Base-by-base conservation (phyloP, 2,888 invertebrate species). In the Drosophila antonietae region DNA sequence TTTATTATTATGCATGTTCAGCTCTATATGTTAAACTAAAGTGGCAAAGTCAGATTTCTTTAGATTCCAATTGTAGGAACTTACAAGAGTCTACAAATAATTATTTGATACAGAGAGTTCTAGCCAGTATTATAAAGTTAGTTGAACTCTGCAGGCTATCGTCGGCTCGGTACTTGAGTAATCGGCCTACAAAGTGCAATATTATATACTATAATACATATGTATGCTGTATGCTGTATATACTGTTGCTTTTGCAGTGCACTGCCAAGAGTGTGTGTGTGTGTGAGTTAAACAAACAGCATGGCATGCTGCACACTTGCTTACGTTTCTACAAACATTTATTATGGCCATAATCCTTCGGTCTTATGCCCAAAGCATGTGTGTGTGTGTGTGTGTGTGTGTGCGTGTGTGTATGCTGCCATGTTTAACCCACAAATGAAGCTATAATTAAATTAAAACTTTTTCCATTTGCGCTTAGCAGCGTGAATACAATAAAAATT, bases 391-490 rank as follows among this genome's bases (percentile, higher is more conserved):
- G 23, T 23, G 23, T 1, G 15, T 78, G 76, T 78, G 76, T 15
- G 41, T 41, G 39, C 3, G 33, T 33, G 33, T 33, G 28, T 1
- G 15, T 75, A 74, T 73, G 61, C 61, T 73, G 66, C 60, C 37
- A 23, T 37, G 23, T 28, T 58, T 37, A 9, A 28, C 39, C 39
- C 39, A 39, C 87, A 86, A 80, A 86, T 81, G 82, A 68, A 81
- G 79, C 80, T 87, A 80, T 86, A 86, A 86, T 86, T 86, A 88
- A 86, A 88, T 86, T 86, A 88, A 86, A 87, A 86, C 80, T 88
- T 83, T 79, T 68, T 49, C 82, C 73, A 76, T 75, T 77, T 70
- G 37, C 41, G 31, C 57, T 52, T 56, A 41, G 44, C 52, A 41
- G 53, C 44, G 35, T 43, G 44, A 52, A 64, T 68, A 60, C 46